These are phyloP conservation scores for Leucoma salicis DNA, from an alignment of 2,888 invertebrate genomes.

Conservation along the genomic window DNA sequence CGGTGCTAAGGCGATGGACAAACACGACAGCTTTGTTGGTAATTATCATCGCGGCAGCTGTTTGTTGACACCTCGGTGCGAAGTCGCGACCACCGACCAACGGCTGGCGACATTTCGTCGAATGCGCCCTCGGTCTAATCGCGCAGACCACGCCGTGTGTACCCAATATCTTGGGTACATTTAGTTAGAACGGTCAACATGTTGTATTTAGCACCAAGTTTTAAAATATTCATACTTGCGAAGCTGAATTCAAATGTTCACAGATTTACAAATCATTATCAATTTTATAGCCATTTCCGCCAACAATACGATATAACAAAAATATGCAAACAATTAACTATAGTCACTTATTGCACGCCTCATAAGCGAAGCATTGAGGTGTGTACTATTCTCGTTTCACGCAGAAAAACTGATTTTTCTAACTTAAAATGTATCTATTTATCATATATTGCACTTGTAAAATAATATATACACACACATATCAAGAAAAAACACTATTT, in stretches of 20 bases:
- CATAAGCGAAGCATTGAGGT: too few relatives aligned
- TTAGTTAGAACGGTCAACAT: slow-evolving; percentile 52
- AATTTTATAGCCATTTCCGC: slow-evolving; percentile 25
- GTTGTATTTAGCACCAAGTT: slow-evolving; percentile 48
- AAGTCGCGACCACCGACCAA: slow-evolving; percentile 78
- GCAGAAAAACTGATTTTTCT: too few relatives aligned
- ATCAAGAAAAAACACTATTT: too few relatives aligned
- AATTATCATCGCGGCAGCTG: slow-evolving; percentile 75
- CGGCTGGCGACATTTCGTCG: slow-evolving; percentile 69
- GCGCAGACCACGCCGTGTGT: slow-evolving; percentile 43
- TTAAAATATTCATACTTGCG: slow-evolving; percentile 22
- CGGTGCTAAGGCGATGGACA: slow-evolving; percentile 59
- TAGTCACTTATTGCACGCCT: too few relatives aligned
- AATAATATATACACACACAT: too few relatives aligned
- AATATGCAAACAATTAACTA: too few relatives aligned
- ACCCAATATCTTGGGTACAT: slow-evolving; percentile 43
- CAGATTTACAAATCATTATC: slow-evolving; percentile 27
- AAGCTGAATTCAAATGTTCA: slow-evolving; percentile 20
- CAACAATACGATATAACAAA: slow-evolving; percentile 1
- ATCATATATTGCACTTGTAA: too few relatives aligned
- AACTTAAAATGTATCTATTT: too few relatives aligned
- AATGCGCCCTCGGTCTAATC: slow-evolving; percentile 51
- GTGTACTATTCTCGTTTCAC: too few relatives aligned
- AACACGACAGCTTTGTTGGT: slow-evolving; percentile 72
- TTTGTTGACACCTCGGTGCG: slow-evolving; percentile 75